Base-by-base conservation (phyloP, 2,113 vertebrate genomes). In the Proteles cristata region DNA sequence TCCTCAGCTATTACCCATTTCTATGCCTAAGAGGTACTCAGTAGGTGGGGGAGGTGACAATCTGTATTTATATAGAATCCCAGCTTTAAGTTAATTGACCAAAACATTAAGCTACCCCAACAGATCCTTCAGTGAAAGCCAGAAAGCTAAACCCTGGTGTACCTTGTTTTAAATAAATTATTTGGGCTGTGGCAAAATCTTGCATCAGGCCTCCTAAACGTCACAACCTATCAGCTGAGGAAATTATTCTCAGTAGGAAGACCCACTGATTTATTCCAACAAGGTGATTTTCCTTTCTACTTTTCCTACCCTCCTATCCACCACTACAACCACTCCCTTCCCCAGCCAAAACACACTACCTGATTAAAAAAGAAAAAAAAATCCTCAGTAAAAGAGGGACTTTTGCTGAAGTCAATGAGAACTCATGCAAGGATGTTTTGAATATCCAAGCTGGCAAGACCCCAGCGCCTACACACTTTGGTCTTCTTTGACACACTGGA, bases 41-140 rank as follows among this genome's bases (percentile, higher is more conserved):
- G 19, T 58, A 53, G 58, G 61, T 63, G 63, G 26, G 17, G 21
- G 23, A 50, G 25, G 19, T 53, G 33, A 73, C 28, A 33, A 82
- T 97, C 93, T 95, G 58, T 93, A 92, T 97, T 98, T 96, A 84
- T 90, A 93, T 39, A 76, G 87, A 97, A 90, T 65, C 48, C 53
- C 45, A 92, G 80, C 35, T 93, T 93, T 94, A 76, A 87, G 74
- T 71, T 89, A 97, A 96, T 95, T 92, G 90, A 93, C 96, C 86
- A 95, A 79, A 91, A 80, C 69, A 33, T 83, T 93, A 97, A 94
- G 87, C 83, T 86, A 84, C 86, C 69, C 28, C 28, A 53, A 96
- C 82, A 85, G 92, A 96, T 84, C 76, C 83, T 45, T 90, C 63
- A 21, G 43, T 69, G 84, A 96, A 89, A 82, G 31, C 35, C 61